Evolutionary conservation across 1,140 invertebrate genomes (phyloP), one percentile per base, ranked within the genome.

Genomic region (Drosophila serrata): DNA sequence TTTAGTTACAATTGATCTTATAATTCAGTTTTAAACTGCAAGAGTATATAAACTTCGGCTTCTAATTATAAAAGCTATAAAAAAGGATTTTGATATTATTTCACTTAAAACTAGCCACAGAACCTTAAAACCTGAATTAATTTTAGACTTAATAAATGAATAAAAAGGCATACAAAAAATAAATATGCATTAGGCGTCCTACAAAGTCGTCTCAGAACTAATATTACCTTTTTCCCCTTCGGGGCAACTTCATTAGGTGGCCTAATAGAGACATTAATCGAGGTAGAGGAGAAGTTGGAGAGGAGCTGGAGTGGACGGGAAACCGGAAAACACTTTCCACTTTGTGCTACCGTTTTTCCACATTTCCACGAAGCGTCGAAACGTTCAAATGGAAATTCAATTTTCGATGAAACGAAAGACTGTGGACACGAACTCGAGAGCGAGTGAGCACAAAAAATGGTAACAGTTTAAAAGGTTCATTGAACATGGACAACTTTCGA

Each of bases 381-480:
- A 9, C 15, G 15, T n/a, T n/a, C 27, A 17, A 33, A 55, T 37
- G 19, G 33, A 49, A 59, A 73, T 70, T 73, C 53, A 72, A 74
- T 74, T 74, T 51, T 51, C 40, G 43, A 49, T 35, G 17, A 62
- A 74, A 74, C 57, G 29, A 74, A 74, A 74, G 70, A 74, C 70
- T 74, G 29, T 7, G 35, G 69, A 46, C 70, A 74, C 70, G 69
- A 74, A 74, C 70, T 74, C 65, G 31, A 60, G 11, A 51, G 13
- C 45, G 19, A 43, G n/a, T 6, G 17, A 6, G 12, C 29, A 49
- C 43, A 48, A 49, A 62, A 62, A 74, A 55, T 62, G 70, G 70
- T 74, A 74, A 74, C 70, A 76, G 62, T 59, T 76, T 59, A 43
- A 76, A 35, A 67, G 70, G 73, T 75, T 76, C 74, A 76, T 76